phyloP scores from a whole-genome alignment of 2,797 vertebrate species.

The Molothrus aeneus region DNA sequence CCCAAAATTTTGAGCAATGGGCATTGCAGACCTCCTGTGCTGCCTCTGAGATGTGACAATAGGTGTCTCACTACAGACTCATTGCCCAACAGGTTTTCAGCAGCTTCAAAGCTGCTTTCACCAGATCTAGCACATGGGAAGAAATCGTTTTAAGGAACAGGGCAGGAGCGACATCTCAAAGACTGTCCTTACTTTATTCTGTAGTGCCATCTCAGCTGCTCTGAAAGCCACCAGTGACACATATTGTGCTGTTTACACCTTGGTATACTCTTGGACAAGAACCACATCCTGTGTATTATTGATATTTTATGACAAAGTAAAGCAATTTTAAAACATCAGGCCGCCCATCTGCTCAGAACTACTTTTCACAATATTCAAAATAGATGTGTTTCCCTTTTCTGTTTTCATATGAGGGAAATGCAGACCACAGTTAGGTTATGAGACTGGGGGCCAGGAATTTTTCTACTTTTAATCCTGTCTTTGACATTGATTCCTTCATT shows the following conservation, averaged over 20 bases:
- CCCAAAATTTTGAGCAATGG: conserved; percentile 15
- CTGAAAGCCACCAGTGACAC: conserved; percentile 18
- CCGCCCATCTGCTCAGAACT: conserved; percentile 53
- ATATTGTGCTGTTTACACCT: conserved; percentile 29
- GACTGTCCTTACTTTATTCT: conserved; percentile 5
- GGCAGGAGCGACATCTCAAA: conserved; percentile 50
- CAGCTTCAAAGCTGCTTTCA: conserved; percentile 19
- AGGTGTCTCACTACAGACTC: not conserved
- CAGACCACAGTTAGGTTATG: conserved; percentile 62
- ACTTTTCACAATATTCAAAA: conserved; percentile 65
- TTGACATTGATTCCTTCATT: conserved; percentile 71
- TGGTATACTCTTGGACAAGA: conserved; percentile 42
- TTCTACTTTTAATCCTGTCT: conserved; percentile 70
- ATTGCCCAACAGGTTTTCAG: conserved; percentile 15
- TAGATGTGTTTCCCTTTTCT: conserved; percentile 62
- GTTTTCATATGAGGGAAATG: conserved; percentile 51
- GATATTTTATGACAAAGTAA: conserved; percentile 60
- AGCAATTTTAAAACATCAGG: conserved; percentile 56
- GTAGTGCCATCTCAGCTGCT: not conserved
- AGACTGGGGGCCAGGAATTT: conserved; percentile 66
- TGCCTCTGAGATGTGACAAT: not conserved
- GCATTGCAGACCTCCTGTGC: not conserved
- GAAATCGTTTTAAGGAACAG: conserved; percentile 34
- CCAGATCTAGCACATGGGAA: not conserved
- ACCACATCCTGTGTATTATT: conserved; percentile 50